Evolutionary conservation across 1,140 invertebrate genomes (phyloP).

Genomic region (Dendroctonus valens): DNA sequence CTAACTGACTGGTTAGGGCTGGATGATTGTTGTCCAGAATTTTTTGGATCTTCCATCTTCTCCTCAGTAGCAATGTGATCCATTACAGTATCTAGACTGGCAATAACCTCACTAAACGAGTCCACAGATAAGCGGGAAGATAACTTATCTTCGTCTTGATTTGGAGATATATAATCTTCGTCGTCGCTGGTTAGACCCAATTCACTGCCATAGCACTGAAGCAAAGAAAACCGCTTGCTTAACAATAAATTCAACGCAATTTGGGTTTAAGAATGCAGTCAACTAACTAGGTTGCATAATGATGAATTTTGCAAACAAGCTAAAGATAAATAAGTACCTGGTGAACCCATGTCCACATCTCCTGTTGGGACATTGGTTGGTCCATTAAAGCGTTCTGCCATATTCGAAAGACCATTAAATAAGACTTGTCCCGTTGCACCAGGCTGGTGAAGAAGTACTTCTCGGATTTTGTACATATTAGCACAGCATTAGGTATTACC

Average conservation of each 20-base stretch:
- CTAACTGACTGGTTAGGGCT: background rate
- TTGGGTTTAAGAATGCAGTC: no score
- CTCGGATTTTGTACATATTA: conserved; percentile 78
- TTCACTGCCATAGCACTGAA: conserved; percentile 85
- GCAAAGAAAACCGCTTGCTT: no score
- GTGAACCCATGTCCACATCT: conserved; percentile 84
- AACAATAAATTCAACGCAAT: no score
- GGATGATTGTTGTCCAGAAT: conserved; percentile 1
- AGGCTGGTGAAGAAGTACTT: conserved; percentile 94
- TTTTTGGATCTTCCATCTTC: conserved; percentile 16
- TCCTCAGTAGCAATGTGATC: conserved; percentile 10
- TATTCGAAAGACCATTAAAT: conserved; percentile 90
- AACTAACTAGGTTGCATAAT: no score
- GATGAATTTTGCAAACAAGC: background rate
- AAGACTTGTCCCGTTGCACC: conserved; percentile 86
- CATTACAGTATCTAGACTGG: conserved; percentile 25
- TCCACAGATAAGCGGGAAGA: conserved; percentile 54
- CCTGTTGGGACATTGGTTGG: conserved; percentile 81
- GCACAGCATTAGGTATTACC: conserved; percentile 94
- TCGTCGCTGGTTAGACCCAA: conserved; percentile 90
- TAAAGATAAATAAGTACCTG: conserved; percentile 7
- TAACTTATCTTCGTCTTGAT: conserved; percentile 56
- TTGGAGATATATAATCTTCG: conserved; percentile 75
- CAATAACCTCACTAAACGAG: conserved; percentile 55
- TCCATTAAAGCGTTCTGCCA: conserved; percentile 95